Evolutionary conservation across 2,113 vertebrate genomes (phyloP).

Genomic region (Cyprinodon tularosa): DNA sequence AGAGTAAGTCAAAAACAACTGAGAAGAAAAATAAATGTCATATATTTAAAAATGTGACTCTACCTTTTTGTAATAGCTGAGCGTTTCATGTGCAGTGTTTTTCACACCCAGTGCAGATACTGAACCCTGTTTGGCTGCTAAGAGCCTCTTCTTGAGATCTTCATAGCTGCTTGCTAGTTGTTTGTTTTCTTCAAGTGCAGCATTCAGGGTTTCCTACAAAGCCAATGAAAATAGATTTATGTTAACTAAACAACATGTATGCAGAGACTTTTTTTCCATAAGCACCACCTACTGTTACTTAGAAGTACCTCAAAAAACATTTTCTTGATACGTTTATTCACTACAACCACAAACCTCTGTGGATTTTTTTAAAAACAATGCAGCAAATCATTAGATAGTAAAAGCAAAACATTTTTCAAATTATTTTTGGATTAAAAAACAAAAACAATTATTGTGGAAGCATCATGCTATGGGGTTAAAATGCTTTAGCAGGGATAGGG

Average conservation of each 20-base stretch:
- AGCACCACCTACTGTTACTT: background rate
- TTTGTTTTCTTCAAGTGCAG: conserved; percentile 57
- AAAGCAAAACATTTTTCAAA: too few species aligned
- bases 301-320: background rate
- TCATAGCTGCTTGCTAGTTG: conserved; percentile 60
- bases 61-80: conserved; percentile 73
- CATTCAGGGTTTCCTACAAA: conserved; percentile 56
- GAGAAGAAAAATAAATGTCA: conserved; percentile 3
- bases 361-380: too few species aligned
- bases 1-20: conserved; percentile 16
- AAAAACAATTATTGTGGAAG: background rate
- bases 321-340: too few species aligned
- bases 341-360: too few species aligned
- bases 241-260: conserved; percentile 6
- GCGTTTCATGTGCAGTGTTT: conserved; percentile 48
- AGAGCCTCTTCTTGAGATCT: conserved; percentile 57
- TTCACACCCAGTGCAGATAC: conserved; percentile 43
- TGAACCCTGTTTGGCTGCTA: conserved; percentile 58
- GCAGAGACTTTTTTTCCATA: background rate
- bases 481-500: background rate
- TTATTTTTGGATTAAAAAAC: too few species aligned
- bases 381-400: too few species aligned
- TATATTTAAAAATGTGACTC: conserved; percentile 5
- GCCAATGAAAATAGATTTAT: conserved; percentile 9
- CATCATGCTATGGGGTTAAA: background rate